Evolutionary conservation across 2,888 invertebrate species (phyloP).

Genomic region (Chironomus riparius): DNA sequence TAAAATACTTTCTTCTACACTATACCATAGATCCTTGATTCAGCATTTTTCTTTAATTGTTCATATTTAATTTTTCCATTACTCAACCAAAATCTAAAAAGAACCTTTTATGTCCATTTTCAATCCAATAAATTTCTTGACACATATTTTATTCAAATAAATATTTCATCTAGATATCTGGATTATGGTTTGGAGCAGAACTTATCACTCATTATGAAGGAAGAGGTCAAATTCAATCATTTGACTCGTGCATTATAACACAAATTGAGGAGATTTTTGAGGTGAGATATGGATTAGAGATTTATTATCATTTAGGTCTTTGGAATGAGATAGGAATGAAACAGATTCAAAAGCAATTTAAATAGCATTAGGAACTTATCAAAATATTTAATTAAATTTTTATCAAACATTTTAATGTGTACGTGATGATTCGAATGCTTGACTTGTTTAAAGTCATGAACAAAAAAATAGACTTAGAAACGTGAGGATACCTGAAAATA

Average conservation of each 20-base stretch:
- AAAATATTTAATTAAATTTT: neutral
- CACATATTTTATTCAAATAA: neutral
- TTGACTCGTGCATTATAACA: neutral
- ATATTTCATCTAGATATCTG: constrained; percentile 46
- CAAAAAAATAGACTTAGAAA: no score
- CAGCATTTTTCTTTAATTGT: no score
- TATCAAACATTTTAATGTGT: neutral
- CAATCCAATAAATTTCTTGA: neutral
- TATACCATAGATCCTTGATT: no score
- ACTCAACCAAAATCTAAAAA: neutral
- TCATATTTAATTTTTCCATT: no score
- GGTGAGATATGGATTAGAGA: neutral
- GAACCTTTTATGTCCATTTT: neutral
- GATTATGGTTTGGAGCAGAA: constrained; percentile 74
- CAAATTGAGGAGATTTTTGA: constrained; percentile 3
- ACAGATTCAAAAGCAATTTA: no score
- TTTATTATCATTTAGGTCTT: neutral
- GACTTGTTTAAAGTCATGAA: no score
- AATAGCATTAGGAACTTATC: no score
- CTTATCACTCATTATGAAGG: constrained; percentile 55
- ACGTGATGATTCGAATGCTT: no score
- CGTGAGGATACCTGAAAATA: no score
- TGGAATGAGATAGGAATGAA: no score
- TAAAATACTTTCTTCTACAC: no score
- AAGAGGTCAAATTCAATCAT: neutral